phyloP scores from a whole-genome alignment of 2,888 invertebrate genomes.

The Zygogramma bicolorata region DNA sequence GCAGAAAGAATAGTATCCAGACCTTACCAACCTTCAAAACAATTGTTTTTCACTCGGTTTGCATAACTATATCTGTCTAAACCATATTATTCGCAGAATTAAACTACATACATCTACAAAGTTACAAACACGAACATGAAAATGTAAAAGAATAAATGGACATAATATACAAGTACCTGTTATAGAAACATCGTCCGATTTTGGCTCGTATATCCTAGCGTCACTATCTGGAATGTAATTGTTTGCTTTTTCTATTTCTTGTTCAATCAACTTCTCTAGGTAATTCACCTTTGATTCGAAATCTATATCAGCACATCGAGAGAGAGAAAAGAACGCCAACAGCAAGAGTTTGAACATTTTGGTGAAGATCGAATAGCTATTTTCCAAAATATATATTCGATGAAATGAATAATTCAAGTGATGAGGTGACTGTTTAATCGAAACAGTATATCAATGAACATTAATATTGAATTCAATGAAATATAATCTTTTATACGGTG shows the following conservation, averaged over 20 bases:
- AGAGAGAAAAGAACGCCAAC: neutral
- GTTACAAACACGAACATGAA: too few species aligned
- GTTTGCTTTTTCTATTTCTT: neutral
- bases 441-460: neutral
- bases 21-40: too few species aligned
- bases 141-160: neutral
- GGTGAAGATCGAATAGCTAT: neutral
- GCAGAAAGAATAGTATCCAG: too few species aligned
- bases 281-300: neutral
- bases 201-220: constrained; percentile 18
- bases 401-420: neutral
- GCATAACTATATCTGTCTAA: too few species aligned
- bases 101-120: too few species aligned
- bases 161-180: neutral
- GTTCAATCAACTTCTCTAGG: neutral
- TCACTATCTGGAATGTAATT: constrained; percentile 11
- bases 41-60: too few species aligned
- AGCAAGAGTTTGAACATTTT: neutral
- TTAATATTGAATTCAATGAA: too few species aligned
- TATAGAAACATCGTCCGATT: neutral
- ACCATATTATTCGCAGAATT: too few species aligned
- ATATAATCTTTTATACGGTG: too few species aligned
- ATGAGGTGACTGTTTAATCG: neutral
- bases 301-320: neutral
- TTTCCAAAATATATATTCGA: neutral